Evolutionary conservation across 2,888 invertebrate species (phyloP).

Genomic region (Volucella inflata): DNA sequence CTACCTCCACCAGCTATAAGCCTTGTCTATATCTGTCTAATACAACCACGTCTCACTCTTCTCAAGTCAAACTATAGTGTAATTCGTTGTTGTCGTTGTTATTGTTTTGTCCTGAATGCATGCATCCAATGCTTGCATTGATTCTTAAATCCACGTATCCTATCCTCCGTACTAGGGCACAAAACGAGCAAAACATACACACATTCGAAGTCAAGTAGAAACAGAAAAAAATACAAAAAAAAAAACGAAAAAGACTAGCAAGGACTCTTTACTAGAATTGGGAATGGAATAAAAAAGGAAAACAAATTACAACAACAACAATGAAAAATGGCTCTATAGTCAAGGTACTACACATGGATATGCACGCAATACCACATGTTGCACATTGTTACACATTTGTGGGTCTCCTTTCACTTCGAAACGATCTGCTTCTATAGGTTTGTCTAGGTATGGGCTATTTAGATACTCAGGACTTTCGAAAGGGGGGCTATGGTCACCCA

Average conservation of each 20-base stretch:
- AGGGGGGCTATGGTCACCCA: conserved; percentile 15
- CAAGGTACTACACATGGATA: conserved; percentile 42
- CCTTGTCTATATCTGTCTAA: conserved; percentile 34
- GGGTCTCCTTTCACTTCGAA: conserved; percentile 18
- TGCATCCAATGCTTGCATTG: conserved; percentile 65
- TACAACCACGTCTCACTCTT: background rate
- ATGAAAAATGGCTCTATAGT: no score
- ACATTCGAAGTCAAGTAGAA: conserved; percentile 45
- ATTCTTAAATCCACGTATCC: conserved; percentile 67
- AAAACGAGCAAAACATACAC: conserved; percentile 8
- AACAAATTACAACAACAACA: conserved; percentile 33
- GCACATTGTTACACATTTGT: conserved; percentile 54
- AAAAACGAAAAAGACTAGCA: conserved; percentile 1
- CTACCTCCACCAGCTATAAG: background rate
- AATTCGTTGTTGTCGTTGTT: conserved; percentile 47
- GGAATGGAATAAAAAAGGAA: conserved; percentile 3
- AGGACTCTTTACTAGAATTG: conserved; percentile 17
- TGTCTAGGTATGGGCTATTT: conserved; percentile 19
- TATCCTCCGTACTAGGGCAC: conserved; percentile 34
- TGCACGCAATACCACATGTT: conserved; percentile 67
- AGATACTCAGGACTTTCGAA: conserved; percentile 26
- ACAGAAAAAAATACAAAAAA: conserved; percentile 1
- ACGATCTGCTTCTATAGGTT: background rate
- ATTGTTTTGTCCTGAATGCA: conserved; percentile 59
- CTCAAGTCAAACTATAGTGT: conserved; percentile 21